Conservation (phyloP, 2,888 invertebrate species). For the Arrhopalites spinosus region DNA sequence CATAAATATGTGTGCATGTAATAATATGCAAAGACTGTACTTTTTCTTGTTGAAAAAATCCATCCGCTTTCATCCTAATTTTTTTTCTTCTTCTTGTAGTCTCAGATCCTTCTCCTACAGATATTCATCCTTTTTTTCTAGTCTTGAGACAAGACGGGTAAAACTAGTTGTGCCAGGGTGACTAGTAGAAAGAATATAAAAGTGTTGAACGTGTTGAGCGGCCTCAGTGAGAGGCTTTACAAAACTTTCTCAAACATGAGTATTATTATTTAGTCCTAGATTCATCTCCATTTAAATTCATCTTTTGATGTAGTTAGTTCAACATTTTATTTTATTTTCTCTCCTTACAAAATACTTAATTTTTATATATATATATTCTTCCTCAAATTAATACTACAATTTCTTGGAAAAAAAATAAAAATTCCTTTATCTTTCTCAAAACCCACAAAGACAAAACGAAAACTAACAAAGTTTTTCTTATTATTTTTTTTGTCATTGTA, state of each 20-base stretch:
- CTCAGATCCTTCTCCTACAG: background rate
- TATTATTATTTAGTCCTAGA: conserved; percentile 12
- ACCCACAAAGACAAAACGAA: no score
- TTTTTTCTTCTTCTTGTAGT: conserved; percentile 7
- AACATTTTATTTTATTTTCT: background rate
- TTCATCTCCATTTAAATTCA: conserved; percentile 19
- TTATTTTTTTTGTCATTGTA: no score
- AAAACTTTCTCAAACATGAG: conserved; percentile 24
- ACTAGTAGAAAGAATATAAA: background rate
- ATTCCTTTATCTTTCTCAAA: no score
- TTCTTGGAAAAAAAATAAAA: background rate
- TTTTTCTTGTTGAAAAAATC: no score
- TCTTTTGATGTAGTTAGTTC: conserved; percentile 10
- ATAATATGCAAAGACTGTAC: no score
- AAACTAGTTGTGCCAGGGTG: background rate
- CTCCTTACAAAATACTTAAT: background rate
- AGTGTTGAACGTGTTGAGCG: conserved; percentile 10
- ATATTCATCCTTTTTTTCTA: background rate
- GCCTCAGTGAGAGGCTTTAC: conserved; percentile 29
- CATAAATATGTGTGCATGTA: no score
- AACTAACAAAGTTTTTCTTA: no score
- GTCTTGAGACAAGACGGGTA: background rate
- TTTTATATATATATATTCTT: background rate
- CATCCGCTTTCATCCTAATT: conserved; percentile 2
- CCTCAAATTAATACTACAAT: background rate